These are phyloP conservation scores for Melozone crissalis DNA, from an alignment of 2,113 vertebrate genomes.

Conservation along the genomic window DNA sequence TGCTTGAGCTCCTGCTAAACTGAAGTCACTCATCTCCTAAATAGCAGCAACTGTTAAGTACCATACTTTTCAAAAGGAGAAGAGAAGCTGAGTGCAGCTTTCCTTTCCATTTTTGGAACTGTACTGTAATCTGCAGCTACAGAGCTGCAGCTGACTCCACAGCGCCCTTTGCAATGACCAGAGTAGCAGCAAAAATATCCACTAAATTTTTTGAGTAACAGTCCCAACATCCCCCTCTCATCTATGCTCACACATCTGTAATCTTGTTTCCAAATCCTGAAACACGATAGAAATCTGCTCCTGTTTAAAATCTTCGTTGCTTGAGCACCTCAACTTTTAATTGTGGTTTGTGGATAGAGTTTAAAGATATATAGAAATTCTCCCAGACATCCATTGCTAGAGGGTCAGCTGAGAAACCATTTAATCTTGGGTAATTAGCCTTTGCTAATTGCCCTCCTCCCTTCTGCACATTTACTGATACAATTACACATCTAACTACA, in stretches of 20 bases:
- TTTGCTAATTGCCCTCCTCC: neutral
- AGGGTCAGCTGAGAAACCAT: neutral
- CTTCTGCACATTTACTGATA: neutral
- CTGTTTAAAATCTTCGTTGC: neutral
- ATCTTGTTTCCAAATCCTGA: slow-evolving; percentile 22
- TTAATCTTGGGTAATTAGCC: neutral
- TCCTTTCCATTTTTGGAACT: slow-evolving; percentile 62
- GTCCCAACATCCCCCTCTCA: neutral
- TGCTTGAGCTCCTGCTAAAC: neutral
- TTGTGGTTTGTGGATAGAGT: neutral
- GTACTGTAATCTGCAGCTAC: neutral
- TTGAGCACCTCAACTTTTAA: neutral
- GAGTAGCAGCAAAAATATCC: slow-evolving; percentile 11
- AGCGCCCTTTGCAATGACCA: neutral
- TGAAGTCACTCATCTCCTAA: slow-evolving; percentile 19
- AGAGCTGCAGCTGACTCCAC: slow-evolving; percentile 19
- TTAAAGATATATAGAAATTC: neutral
- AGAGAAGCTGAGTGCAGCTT: slow-evolving; percentile 16
- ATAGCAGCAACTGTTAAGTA: slow-evolving; percentile 30
- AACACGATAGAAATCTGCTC: neutral
- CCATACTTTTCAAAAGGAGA: slow-evolving; percentile 28
- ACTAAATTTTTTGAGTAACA: neutral
- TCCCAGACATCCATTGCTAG: neutral
- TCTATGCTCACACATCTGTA: neutral
- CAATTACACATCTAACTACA: neutral